Conservation (phyloP, 2,888 invertebrate species). For the Scrobipalpa costella region DNA sequence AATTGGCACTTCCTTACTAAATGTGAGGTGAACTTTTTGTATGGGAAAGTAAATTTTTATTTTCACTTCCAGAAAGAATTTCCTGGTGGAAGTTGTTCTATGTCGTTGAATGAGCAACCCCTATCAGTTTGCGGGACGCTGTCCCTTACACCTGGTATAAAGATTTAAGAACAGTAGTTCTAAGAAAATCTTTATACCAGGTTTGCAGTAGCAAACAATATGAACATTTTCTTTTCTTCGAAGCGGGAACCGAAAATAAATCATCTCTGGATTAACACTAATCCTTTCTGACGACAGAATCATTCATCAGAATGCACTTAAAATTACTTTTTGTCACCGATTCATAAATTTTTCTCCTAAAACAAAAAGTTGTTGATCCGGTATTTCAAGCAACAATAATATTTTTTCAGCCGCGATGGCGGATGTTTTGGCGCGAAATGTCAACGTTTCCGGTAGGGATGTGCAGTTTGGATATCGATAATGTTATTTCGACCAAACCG, state of each 20-base stretch:
- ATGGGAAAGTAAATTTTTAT: too few species aligned
- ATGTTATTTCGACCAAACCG: background rate
- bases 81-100: too few species aligned
- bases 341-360: conserved; percentile 10
- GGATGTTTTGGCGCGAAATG: conserved; percentile 58
- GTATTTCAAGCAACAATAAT: conserved; percentile 47
- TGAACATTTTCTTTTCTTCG: background rate
- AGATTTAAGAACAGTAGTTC: too few species aligned
- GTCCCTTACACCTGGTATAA: too few species aligned
- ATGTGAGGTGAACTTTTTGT: too few species aligned
- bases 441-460: conserved; percentile 46
- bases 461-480: conserved; percentile 1
- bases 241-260: background rate
- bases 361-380: conserved; percentile 23
- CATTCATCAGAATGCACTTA: conserved; percentile 25
- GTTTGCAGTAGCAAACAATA: too few species aligned
- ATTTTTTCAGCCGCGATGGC: conserved; percentile 54
- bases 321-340: conserved; percentile 25
- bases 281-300: conserved; percentile 17
- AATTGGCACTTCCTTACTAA: too few species aligned
- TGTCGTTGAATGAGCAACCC: too few species aligned
- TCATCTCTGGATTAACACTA: conserved; percentile 22
- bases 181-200: too few species aligned
- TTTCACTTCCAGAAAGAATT: too few species aligned
- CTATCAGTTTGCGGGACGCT: too few species aligned